Percentiles rank a stretch among this genome's conserved stretches.
Conservation (phyloP, 2,113 vertebrate species). For the Paracanthobrama guichenoti region DNA sequence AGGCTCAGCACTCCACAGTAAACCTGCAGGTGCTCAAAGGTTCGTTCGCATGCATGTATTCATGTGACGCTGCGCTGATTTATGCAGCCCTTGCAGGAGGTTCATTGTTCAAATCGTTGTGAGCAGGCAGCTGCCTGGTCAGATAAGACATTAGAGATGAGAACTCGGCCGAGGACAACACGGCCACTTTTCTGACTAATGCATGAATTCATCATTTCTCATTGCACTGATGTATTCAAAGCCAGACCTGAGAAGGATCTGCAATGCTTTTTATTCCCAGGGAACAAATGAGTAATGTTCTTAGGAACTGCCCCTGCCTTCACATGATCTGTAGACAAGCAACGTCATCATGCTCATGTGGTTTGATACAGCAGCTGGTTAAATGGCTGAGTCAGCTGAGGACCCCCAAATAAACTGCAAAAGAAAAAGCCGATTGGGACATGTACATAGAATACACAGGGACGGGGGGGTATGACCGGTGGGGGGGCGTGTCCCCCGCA, state of each 20-base stretch:
- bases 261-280: not conserved
- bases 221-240: slow-evolving; percentile 17
- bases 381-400: slow-evolving; percentile 17
- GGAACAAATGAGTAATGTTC: not conserved
- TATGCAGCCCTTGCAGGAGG: slow-evolving; percentile 41
- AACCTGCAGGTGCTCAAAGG: slow-evolving; percentile 35
- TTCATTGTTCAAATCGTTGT: slow-evolving; percentile 57
- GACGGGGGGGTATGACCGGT: no score
- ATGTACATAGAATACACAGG: no score
- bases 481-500: no score
- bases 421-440: not conserved
- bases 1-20: slow-evolving; percentile 4
- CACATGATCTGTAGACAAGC: slow-evolving; percentile 2
- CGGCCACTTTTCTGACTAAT: slow-evolving; percentile 23
- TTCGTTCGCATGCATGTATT: slow-evolving; percentile 47
- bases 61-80: slow-evolving; percentile 45
- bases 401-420: not conserved
- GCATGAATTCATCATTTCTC: slow-evolving; percentile 13
- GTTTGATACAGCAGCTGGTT: slow-evolving; percentile 18
- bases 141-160: slow-evolving; percentile 48
- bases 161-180: slow-evolving; percentile 24
- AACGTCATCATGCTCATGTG: not conserved
- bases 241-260: not conserved
- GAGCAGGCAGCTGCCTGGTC: slow-evolving; percentile 40
- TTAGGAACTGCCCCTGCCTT: not conserved